These are phyloP conservation scores for Drosophila lacicola DNA, from an alignment of 2,888 invertebrate genomes.

Conservation along the genomic window DNA sequence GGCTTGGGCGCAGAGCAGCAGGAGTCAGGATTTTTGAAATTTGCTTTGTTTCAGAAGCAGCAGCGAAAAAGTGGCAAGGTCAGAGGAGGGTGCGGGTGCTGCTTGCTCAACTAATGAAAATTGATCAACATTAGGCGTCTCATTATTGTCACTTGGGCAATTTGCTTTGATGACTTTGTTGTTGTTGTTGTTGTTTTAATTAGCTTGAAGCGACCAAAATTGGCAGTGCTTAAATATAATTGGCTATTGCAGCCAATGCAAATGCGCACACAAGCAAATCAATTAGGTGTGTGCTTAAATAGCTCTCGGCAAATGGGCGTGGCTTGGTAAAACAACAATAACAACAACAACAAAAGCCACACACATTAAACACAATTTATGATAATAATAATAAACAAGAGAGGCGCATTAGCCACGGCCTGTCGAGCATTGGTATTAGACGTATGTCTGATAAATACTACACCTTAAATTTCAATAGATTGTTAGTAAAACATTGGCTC, in stretches of 20 bases:
- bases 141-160: slow-evolving; percentile 50
- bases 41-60: slow-evolving; percentile 13
- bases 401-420: not conserved
- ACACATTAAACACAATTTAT: slow-evolving; percentile 1
- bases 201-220: slow-evolving; percentile 44
- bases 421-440: not conserved
- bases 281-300: slow-evolving; percentile 22
- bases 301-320: slow-evolving; percentile 13
- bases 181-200: slow-evolving; percentile 46
- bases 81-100: not conserved
- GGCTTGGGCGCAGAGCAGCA: slow-evolving; percentile 12
- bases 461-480: too few species aligned
- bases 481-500: too few species aligned
- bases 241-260: slow-evolving; percentile 29
- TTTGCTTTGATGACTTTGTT: slow-evolving; percentile 61
- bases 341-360: not conserved
- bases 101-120: slow-evolving; percentile 61
- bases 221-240: slow-evolving; percentile 47
- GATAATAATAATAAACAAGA: slow-evolving; percentile 15
- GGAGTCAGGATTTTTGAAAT: slow-evolving; percentile 52
- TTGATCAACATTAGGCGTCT: slow-evolving; percentile 60
- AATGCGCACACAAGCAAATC: slow-evolving; percentile 22
- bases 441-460: too few species aligned
- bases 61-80: not conserved
- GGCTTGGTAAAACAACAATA: not conserved